Conservation (phyloP, 1,140 invertebrate species). For the Neodiprion pinetum region DNA sequence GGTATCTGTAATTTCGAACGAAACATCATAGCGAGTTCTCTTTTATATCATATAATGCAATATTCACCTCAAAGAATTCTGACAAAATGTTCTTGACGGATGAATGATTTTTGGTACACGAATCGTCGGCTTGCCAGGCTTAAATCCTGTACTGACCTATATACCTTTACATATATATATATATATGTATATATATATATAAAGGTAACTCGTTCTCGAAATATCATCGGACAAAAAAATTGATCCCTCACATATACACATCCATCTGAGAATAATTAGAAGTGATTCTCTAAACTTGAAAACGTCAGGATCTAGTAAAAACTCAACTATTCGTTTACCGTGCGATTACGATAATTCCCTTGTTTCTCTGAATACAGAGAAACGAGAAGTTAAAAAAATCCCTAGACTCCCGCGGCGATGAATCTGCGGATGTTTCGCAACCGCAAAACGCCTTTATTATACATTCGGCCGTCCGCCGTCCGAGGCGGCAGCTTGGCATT, state of each 20-base stretch:
- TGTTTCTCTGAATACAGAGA: constrained; percentile 4
- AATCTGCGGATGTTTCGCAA: too few species aligned
- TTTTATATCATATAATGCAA: too few species aligned
- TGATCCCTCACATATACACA: too few species aligned
- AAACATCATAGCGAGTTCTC: too few species aligned
- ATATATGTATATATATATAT: neutral
- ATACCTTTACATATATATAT: neutral
- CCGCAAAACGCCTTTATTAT: too few species aligned
- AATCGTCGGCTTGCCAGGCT: neutral
- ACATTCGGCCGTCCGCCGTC: too few species aligned
- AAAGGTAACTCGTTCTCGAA: neutral
- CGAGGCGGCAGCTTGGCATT: too few species aligned
- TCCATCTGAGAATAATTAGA: too few species aligned
- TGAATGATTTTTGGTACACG: neutral
- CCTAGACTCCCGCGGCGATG: neutral
- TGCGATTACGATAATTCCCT: neutral
- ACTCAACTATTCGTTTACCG: neutral
- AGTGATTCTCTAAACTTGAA: too few species aligned
- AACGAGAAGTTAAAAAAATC: neutral
- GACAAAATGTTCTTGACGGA: neutral
- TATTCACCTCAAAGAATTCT: neutral
- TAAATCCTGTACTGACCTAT: neutral
- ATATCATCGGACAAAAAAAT: neutral
- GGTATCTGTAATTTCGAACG: too few species aligned
- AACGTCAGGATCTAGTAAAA: too few species aligned